Base-by-base conservation (phyloP, 1,140 invertebrate genomes). In the Alviniconcha marisindica region DNA sequence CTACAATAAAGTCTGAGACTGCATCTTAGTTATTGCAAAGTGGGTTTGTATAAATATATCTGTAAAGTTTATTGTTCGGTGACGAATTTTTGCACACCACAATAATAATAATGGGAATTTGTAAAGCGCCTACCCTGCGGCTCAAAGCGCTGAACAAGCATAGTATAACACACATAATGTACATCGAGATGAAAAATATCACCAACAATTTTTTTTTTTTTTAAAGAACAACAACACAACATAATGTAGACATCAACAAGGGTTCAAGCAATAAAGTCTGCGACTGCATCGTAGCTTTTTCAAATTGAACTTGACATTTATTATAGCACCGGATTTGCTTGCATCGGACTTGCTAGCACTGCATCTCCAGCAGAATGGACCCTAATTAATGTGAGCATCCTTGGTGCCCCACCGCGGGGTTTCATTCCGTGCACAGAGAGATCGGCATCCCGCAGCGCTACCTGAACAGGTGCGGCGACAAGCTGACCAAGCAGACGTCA, bases 1-100 rank as follows among this genome's bases (percentile, higher is more conserved):
- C 54, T 71, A 85, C n/a, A 87, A 85, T 83, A 83, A 85, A 66
- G 77, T 87, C n/a, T 88, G 87, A 82, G 84, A 85, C 79, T 87
- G 84, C 66, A 77, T 88, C 40, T 71, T 88, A 24, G 33, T 40
- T 24, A 76, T 76, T 51, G 42, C 73, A 1, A 76, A 51, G 73
- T 76, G 73, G 51, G 73, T 48, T 5, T 48, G 44, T 48, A 10
- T 5, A 10, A 18, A 10, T 48, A 18, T 48, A 18, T 48, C n/a
- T 48, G 44, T 48, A 18, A 10, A 18, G 5, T 10, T 48, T 48
- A 18, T 48, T 10, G n/a, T n/a, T n/a, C n/a, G n/a, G 63, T 66
- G 21, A n/a, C n/a, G n/a, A n/a, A n/a, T n/a, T n/a, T 42, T 56
- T 1, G 82, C 82, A 15, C 51, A 84, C 3, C 85, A 86, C 71